phyloP scores from a whole-genome alignment of 2,113 vertebrate species.

The Leptodactylus fuscus region DNA sequence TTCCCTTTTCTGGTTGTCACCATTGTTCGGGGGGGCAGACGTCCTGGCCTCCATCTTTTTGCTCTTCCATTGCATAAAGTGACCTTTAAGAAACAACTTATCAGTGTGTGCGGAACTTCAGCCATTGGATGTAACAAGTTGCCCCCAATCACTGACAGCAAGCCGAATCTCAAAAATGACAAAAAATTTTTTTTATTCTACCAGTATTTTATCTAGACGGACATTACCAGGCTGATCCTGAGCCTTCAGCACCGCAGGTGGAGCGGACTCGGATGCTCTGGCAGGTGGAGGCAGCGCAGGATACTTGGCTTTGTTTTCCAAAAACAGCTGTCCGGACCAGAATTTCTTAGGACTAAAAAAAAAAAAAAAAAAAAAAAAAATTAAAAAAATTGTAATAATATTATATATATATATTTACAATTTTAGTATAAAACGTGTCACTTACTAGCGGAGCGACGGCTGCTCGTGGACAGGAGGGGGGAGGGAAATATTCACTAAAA shows the following conservation, averaged over 20 bases:
- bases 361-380: background rate
- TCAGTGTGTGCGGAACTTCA: no score
- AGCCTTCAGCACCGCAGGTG: background rate
- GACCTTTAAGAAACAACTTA: background rate
- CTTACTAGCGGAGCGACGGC: background rate
- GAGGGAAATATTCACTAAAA: no score
- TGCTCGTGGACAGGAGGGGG: background rate
- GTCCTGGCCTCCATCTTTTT: background rate
- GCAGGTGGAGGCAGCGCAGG: background rate
- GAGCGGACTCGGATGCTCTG: background rate
- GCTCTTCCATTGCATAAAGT: background rate
- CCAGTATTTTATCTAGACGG: no score
- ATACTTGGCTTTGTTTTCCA: background rate
- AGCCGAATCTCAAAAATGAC: no score
- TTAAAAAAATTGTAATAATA: background rate
- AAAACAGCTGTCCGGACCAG: background rate
- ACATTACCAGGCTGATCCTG: no score
- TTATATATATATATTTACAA: no score
- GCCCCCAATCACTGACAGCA: no score
- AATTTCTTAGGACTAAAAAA: constrained; percentile 5
- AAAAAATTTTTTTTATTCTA: no score
- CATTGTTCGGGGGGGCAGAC: background rate
- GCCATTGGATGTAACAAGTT: no score
- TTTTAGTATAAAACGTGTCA: no score
- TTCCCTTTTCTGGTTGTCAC: background rate